These are phyloP conservation scores for Microtus montanus DNA, from an alignment of 2,113 vertebrate species.

Conservation along the genomic window DNA sequence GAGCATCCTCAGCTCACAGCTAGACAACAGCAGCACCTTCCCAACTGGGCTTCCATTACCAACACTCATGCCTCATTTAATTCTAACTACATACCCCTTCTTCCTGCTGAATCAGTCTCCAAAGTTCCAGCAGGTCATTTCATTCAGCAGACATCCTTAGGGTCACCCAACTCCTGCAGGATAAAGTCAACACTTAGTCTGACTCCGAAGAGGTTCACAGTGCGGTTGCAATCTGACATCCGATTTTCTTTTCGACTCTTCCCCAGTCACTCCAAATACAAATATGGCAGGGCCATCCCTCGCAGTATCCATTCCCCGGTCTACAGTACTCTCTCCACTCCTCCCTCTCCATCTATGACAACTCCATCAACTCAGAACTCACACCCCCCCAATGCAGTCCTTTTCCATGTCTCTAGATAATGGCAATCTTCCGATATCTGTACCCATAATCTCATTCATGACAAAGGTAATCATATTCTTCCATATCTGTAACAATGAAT, in stretches of 20 bases:
- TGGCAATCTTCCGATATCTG: background rate
- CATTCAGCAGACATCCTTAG: background rate
- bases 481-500: background rate
- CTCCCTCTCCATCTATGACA: background rate
- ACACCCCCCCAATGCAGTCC: background rate
- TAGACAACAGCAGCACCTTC: background rate
- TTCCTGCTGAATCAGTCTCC: background rate
- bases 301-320: background rate
- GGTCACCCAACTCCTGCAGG: background rate
- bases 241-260: background rate
- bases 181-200: conserved; percentile 10
- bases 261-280: background rate
- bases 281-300: background rate
- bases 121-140: background rate
- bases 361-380: background rate
- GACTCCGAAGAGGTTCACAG: background rate
- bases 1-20: background rate
- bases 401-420: background rate
- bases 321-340: background rate
- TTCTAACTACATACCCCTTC: background rate
- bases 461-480: background rate
- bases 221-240: background rate
- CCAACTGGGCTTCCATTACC: background rate
- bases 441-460: background rate
- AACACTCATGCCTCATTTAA: background rate